Base-by-base conservation (phyloP, 2,113 vertebrate genomes). In the Trematocara stigmaticum region DNA sequence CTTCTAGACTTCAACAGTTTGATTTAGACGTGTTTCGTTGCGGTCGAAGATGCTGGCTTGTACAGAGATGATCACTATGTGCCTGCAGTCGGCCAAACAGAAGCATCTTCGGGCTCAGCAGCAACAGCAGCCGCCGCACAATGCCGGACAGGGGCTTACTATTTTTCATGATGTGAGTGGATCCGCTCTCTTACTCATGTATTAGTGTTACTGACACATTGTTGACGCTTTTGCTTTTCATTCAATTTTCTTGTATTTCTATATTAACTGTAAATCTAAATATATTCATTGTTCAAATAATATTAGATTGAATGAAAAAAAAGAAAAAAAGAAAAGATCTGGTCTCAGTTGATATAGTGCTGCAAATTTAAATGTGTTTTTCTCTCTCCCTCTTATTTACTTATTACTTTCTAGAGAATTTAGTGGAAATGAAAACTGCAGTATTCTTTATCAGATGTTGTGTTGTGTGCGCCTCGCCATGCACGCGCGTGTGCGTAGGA, bases 51-150 rank as follows among this genome's bases (percentile, higher is more conserved):
- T 97, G 96, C 91, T 97, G 94, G 95, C 96, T 47, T 97, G 96
- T 79, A 94, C 96, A 53, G 96, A 97, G 91, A 96, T 97, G 92
- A 97, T 97, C 92, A 97, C 96, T 13, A 96, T 96, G 96, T 97
- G 96, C 85, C 95, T 97, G 83, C 96, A 97, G 90, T 96, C 96
- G 23, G 95, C 96, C 88, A 97, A 97, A 90, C 95, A 95, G 91
- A 96, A 95, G 92, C 96, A 96, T 83, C 93, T 96, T 5, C 93
- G 74, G 87, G 94, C 94, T 89, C 94, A 94, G 86, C 92, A 94
- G 80, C 91, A 94, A n/a, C 93, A 88, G 78, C 94, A 81, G 85
- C 93, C 83, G 80, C 92, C 86, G 84, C 92, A 87, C 82, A 90
- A 79, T 86, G 29, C 91, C 79, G 94, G 91, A 49, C 95, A 96